Conservation (phyloP, 1,140 invertebrate genomes). For the Caenorhabditis tropicalis region DNA sequence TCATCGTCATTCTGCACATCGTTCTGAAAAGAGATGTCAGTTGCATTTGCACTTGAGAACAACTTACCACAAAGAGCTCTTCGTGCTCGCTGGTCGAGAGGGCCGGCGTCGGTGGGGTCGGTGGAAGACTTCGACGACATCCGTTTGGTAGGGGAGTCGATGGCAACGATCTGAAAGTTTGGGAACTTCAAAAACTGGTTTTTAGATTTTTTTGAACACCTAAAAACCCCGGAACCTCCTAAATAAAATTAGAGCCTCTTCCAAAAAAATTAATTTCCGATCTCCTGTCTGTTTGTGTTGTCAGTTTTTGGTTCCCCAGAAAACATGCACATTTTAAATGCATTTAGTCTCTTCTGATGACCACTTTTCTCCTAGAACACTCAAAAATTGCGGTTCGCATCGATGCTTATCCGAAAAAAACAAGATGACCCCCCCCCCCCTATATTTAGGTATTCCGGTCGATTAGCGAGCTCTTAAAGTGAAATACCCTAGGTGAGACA, state of each 20-base stretch:
- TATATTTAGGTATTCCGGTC: background rate
- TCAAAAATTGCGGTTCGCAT: slow-evolving; percentile 3
- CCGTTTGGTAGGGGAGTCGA: background rate
- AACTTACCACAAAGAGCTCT: slow-evolving; percentile 39
- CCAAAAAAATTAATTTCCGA: too few species aligned
- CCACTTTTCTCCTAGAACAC: background rate
- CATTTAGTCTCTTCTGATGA: background rate
- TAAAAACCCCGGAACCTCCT: background rate
- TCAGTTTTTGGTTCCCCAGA: background rate
- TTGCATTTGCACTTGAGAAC: slow-evolving; percentile 29
- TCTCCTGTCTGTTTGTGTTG: background rate
- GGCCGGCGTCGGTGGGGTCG: slow-evolving; percentile 11
- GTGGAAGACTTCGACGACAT: slow-evolving; percentile 28
- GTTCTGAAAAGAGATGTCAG: slow-evolving; percentile 17
- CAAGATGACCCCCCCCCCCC: background rate
- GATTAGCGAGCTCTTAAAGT: background rate
- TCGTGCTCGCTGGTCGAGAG: slow-evolving; percentile 32
- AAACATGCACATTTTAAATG: slow-evolving; percentile 19
- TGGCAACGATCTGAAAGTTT: background rate
- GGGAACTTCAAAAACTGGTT: too few species aligned
- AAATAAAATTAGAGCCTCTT: too few species aligned
- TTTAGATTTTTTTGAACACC: background rate
- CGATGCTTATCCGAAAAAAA: background rate
- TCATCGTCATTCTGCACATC: slow-evolving; percentile 22
- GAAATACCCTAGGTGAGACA: too few species aligned